Base-by-base conservation (phyloP, 2,113 vertebrate species). In the Sebastes fasciatus region DNA sequence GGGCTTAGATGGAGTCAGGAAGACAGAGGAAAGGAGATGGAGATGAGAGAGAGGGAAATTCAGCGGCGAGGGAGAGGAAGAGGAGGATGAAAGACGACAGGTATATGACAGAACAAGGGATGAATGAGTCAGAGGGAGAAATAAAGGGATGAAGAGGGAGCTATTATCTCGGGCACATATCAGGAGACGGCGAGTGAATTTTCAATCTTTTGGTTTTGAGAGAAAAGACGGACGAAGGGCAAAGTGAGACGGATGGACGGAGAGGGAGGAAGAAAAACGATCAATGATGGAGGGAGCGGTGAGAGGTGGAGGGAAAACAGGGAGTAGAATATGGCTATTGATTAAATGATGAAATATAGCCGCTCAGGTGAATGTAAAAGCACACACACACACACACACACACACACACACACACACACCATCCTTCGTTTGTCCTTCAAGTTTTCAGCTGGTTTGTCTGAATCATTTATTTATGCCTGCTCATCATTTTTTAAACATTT, bases 271-370 rank as follows among this genome's bases (percentile, higher is more conserved):
- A 6, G 0, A 9, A 12, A 46, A 61, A 11, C 55, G 81, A 85
- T 84, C 77, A 84, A 82, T 82, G 82, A 76, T 69, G 55, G 66
- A 77, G 46, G 26, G 46, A 70, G 60, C 2, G 64, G 70, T 72
- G 11, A 60, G 62, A 14, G 43, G 70, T 48, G 52, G 82, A 74
- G 69, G 46, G 71, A 19, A 63, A 55, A 69, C n/a, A n/a, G 43
- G 34, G 54, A 68, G 79, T 4, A 63, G 48, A 57, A 64, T 60
- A 72, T 85, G 55, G 62, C 48, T 85, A 90, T 90, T 84, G 86
- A 92, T 91, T 79, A 61, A 84, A 68, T 55, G 43, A 72, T 86
- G 70, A 88, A 87, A 88, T 82, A 76, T 62, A 76, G 68, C 68
- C 64, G 71, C 68, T 84, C 68, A 78, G 80, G 46, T 85, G 64